phyloP scores from a whole-genome alignment of 2,888 invertebrate genomes.

The Aquatica leii region DNA sequence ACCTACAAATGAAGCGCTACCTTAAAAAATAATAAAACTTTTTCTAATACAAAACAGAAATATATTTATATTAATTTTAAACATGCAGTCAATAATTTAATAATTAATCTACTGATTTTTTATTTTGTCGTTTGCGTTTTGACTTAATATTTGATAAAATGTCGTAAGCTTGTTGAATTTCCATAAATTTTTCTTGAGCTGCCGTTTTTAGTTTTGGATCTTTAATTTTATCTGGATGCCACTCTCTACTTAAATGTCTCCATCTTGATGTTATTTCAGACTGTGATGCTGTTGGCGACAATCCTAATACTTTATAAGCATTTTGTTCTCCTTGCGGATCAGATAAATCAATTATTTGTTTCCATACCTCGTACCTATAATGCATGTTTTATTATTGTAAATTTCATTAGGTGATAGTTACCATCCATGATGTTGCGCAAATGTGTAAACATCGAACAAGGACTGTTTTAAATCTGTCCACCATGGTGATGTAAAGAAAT shows the following conservation, averaged over 20 bases:
- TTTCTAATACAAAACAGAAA: neutral
- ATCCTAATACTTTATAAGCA: slow-evolving; percentile 82
- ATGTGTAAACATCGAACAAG: slow-evolving; percentile 77
- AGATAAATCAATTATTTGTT: slow-evolving; percentile 82
- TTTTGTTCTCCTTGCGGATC: slow-evolving; percentile 93
- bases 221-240: slow-evolving; percentile 92
- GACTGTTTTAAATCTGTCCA: slow-evolving; percentile 84
- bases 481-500: slow-evolving; percentile 90
- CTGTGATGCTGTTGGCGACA: slow-evolving; percentile 83
- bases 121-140: slow-evolving; percentile 77
- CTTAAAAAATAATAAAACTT: neutral
- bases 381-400: neutral
- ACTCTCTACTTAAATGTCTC: slow-evolving; percentile 81
- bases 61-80: no score
- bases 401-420: slow-evolving; percentile 52
- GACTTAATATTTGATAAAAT: slow-evolving; percentile 84
- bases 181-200: slow-evolving; percentile 89
- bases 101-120: slow-evolving; percentile 63
- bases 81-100: neutral
- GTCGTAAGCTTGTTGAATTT: slow-evolving; percentile 93
- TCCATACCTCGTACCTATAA: slow-evolving; percentile 75
- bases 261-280: slow-evolving; percentile 85
- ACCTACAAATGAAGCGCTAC: neutral
- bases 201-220: slow-evolving; percentile 71
- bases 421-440: slow-evolving; percentile 87